A percentile compares a stretch with the other conserved stretches of the same genome.
Conservation (phyloP, 92 coral and sea anemone species). For the Desmophyllum pertusum region DNA sequence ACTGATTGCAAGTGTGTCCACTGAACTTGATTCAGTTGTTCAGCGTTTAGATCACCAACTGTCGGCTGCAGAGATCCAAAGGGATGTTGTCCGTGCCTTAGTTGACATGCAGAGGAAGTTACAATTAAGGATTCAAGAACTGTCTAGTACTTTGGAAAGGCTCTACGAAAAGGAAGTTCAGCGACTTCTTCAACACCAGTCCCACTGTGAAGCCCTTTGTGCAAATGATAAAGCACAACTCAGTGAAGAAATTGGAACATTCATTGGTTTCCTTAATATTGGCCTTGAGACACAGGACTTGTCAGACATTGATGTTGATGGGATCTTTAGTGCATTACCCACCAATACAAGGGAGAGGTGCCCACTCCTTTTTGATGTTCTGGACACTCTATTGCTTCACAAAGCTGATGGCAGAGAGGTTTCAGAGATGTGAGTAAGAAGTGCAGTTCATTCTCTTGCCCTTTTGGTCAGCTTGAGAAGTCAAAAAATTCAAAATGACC, state of each 20-base stretch:
- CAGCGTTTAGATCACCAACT: not conserved
- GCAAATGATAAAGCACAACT: slow-evolving; percentile 29
- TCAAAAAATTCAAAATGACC: slow-evolving; percentile 49
- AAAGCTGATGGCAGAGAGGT: slow-evolving; percentile 30
- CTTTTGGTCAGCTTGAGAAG: slow-evolving; percentile 43
- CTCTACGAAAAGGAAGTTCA: slow-evolving; percentile 35
- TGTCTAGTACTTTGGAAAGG: not conserved
- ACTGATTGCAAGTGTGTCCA: not conserved
- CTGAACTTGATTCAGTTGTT: not conserved
- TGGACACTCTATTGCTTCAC: slow-evolving; percentile 42
- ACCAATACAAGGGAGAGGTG: slow-evolving; percentile 27
- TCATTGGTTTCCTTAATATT: slow-evolving; percentile 26
- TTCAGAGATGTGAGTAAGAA: slow-evolving; percentile 32
- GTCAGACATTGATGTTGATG: slow-evolving; percentile 25
- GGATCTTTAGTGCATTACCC: slow-evolving; percentile 33
- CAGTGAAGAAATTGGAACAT: slow-evolving; percentile 30
- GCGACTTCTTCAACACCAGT: slow-evolving; percentile 22
- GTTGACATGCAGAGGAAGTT: slow-evolving; percentile 32
- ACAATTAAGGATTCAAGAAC: slow-evolving; percentile 35
- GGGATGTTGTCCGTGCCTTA: not conserved
- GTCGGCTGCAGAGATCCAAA: not conserved
- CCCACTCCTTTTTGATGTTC: slow-evolving; percentile 36
- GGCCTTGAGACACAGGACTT: slow-evolving; percentile 28
- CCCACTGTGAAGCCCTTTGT: slow-evolving; percentile 30
- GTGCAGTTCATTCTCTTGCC: too few species aligned